phyloP scores from a whole-genome alignment of 2,797 vertebrate species.

The Pristis pectinata region DNA sequence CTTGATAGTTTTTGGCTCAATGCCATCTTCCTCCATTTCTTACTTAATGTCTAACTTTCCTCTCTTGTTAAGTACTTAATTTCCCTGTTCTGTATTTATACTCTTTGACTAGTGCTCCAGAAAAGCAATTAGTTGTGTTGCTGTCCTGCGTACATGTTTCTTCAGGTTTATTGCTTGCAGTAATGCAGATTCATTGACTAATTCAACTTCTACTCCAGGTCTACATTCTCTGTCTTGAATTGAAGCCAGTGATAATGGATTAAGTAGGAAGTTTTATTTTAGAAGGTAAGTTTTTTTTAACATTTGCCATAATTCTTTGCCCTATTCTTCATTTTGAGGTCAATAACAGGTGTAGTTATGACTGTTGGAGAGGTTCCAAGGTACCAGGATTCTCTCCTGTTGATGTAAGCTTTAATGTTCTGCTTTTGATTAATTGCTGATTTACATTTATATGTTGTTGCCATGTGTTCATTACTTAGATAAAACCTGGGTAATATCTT shows the following conservation, averaged over 20 bases:
- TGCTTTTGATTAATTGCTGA: not conserved
- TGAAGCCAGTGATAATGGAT: not conserved
- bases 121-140: not conserved
- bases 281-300: not conserved
- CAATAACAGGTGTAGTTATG: not conserved
- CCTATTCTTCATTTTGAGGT: not conserved
- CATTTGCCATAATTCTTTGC: not conserved
- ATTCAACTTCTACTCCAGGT: not conserved
- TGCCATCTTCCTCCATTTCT: not conserved
- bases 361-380: not conserved
- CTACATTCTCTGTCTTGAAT: not conserved
- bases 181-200: not conserved
- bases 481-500: not conserved
- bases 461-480: not conserved
- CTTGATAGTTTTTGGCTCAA: not conserved
- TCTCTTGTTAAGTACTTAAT: not conserved
- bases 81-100: not conserved
- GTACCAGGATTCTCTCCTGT: not conserved
- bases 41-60: not conserved
- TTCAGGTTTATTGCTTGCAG: not conserved
- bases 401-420: not conserved
- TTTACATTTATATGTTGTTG: not conserved
- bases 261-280: not conserved
- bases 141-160: not conserved
- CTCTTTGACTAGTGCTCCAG: not conserved